These are phyloP conservation scores for Polypterus bichir DNA, from an alignment of 2,113 vertebrate species.

Conservation along the genomic window DNA sequence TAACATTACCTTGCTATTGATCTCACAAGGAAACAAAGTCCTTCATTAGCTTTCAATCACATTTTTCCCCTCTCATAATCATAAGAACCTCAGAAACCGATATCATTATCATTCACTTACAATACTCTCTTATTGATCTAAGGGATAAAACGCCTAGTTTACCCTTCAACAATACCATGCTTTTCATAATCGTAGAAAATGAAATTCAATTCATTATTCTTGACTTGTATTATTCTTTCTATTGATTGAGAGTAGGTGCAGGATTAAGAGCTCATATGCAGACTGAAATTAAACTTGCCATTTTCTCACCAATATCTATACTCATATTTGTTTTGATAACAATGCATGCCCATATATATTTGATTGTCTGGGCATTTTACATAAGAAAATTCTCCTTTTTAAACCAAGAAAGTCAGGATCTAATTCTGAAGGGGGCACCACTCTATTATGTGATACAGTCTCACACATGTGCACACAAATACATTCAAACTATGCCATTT, in stretches of 20 bases:
- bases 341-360: too few species aligned
- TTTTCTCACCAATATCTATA: too few species aligned
- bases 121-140: slow-evolving; percentile 12
- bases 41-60: slow-evolving; percentile 13
- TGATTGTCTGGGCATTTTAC: too few species aligned
- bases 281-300: too few species aligned
- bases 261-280: too few species aligned
- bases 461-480: too few species aligned
- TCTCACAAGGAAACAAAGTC: slow-evolving; percentile 6
- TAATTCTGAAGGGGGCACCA: too few species aligned
- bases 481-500: too few species aligned
- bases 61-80: slow-evolving; percentile 10
- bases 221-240: slow-evolving; percentile 4
- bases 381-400: too few species aligned
- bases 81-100: slow-evolving; percentile 8
- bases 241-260: neutral
- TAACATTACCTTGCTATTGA: slow-evolving; percentile 1
- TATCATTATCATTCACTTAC: slow-evolving; percentile 14
- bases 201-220: slow-evolving; percentile 5
- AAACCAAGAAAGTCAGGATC: too few species aligned
- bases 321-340: too few species aligned
- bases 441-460: too few species aligned
- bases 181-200: neutral
- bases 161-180: slow-evolving; percentile 2
- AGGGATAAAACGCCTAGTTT: neutral